Percentiles rank a stretch among this genome's conserved stretches.
phyloP scores from a whole-genome alignment of 1,140 invertebrate genomes.

The Hyles euphorbiae region DNA sequence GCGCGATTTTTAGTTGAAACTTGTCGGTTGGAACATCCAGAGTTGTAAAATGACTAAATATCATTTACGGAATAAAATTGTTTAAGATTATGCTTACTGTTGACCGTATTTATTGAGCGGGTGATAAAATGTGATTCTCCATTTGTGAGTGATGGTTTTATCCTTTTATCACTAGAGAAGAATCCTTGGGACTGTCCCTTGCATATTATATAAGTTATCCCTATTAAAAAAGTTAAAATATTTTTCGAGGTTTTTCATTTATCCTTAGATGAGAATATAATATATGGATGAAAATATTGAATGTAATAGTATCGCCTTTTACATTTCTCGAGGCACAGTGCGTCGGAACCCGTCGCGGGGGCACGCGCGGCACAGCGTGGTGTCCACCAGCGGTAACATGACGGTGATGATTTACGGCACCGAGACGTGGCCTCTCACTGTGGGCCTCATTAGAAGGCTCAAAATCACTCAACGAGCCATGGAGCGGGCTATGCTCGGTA shows the following conservation, averaged over 20 bases:
- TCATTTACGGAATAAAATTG: slow-evolving; percentile 64
- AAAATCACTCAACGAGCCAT: no score
- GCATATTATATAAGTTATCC: slow-evolving; percentile 75
- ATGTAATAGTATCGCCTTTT: no score
- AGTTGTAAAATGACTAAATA: slow-evolving; percentile 62
- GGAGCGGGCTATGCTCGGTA: no score
- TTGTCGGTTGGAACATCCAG: slow-evolving; percentile 43
- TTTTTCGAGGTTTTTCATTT: slow-evolving; percentile 24
- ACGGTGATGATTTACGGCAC: no score
- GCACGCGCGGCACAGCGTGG: no score
- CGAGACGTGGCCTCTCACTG: no score
- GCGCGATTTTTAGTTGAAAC: slow-evolving; percentile 40
- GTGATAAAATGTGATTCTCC: slow-evolving; percentile 72
- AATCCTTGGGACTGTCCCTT: slow-evolving; percentile 69
- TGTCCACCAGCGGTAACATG: no score
- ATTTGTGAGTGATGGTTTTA: slow-evolving; percentile 65
- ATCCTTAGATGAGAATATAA: background rate
- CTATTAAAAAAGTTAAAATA: slow-evolving; percentile 74
- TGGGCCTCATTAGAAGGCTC: no score
- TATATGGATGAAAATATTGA: no score
- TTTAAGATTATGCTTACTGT: slow-evolving; percentile 74
- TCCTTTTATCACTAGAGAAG: slow-evolving; percentile 71
- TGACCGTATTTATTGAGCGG: slow-evolving; percentile 73
- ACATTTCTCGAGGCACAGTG: no score
- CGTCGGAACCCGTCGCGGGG: no score